Evolutionary conservation across 2,113 vertebrate genomes (phyloP).

Genomic region (rabbit (Oryctolagus cuniculus)): mOryCun1.1 NC_091442.1:94999501-95000000

Average conservation of each 20-base stretch:
- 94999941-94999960: neutral
- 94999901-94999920: neutral
- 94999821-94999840: neutral
- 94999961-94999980: neutral
- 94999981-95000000: neutral
- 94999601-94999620: too few relatives aligned
- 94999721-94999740: neutral
- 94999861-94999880: neutral
- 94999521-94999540: too few relatives aligned
- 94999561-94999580: too few relatives aligned
- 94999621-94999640: too few relatives aligned
- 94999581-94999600: too few relatives aligned
- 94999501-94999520: too few relatives aligned
- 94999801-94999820: neutral
- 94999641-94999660: too few relatives aligned
- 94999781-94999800: neutral
- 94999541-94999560: too few relatives aligned
- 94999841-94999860: neutral
- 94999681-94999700: too few relatives aligned
- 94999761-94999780: neutral
- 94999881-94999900: neutral
- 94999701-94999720: too few relatives aligned
- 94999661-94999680: too few relatives aligned
- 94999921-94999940: neutral
- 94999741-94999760: neutral